These are phyloP conservation scores for Dyspetes luteomarginatus DNA, from an alignment of 2,888 invertebrate species.

Conservation along the genomic window DNA sequence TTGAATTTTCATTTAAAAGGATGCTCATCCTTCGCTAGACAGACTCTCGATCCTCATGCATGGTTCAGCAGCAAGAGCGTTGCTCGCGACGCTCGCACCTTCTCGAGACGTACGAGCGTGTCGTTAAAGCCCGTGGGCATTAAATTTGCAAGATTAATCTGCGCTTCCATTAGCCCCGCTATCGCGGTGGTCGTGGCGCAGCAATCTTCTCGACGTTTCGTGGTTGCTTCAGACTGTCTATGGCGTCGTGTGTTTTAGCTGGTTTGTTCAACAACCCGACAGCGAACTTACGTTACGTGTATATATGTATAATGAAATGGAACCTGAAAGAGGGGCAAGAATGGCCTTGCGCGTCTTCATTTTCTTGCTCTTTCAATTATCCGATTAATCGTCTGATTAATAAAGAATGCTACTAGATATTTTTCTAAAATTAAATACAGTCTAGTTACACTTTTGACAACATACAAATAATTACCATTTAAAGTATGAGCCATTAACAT, in stretches of 20 bases:
- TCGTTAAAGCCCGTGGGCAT: slow-evolving; percentile 73
- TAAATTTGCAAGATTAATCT: slow-evolving; percentile 78
- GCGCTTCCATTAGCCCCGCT: slow-evolving; percentile 73
- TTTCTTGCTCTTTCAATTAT: slow-evolving; percentile 52
- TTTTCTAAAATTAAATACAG: not conserved
- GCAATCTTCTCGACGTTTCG: slow-evolving; percentile 47
- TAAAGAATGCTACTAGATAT: not conserved
- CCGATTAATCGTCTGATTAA: slow-evolving; percentile 59
- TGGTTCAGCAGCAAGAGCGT: not conserved
- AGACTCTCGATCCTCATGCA: not conserved
- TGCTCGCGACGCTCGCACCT: slow-evolving; percentile 14
- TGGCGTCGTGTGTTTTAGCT: slow-evolving; percentile 29
- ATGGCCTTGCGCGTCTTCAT: slow-evolving; percentile 22
- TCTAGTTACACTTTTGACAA: not conserved
- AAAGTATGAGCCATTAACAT: no score
- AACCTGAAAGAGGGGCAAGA: not conserved
- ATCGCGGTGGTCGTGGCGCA: slow-evolving; percentile 67
- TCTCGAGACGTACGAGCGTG: slow-evolving; percentile 65
- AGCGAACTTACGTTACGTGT: slow-evolving; percentile 13
- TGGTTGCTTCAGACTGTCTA: slow-evolving; percentile 23
- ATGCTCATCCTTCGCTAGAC: not conserved
- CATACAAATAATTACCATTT: no score
- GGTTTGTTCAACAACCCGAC: slow-evolving; percentile 33
- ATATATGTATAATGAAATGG: slow-evolving; percentile 2
- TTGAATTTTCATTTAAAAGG: not conserved